These are phyloP conservation scores for Cotesia typhae DNA, from an alignment of 1,140 invertebrate species.

Conservation along the genomic window DNA sequence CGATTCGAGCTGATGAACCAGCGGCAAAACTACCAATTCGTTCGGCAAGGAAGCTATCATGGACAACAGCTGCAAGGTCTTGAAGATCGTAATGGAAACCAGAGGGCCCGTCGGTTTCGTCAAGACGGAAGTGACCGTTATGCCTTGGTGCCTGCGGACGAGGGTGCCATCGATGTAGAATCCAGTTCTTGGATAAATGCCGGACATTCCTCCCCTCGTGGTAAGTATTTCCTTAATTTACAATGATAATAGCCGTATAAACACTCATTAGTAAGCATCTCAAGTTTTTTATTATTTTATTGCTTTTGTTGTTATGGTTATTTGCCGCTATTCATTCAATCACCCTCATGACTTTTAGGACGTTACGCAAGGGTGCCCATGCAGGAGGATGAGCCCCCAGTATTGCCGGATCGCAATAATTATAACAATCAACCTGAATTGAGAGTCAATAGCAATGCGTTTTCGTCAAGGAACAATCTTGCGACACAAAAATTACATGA, in stretches of 20 bases:
- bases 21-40: constrained; percentile 27
- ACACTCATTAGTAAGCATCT: constrained; percentile 1
- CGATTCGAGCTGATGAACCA: constrained; percentile 27
- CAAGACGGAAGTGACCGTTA: constrained; percentile 36
- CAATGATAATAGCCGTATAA: constrained; percentile 13
- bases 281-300: constrained; percentile 19
- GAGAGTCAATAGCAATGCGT: constrained; percentile 27
- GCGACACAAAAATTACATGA: constrained; percentile 81
- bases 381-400: constrained; percentile 45
- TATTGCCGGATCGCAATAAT: constrained; percentile 40
- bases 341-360: constrained; percentile 43
- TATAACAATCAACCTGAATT: constrained; percentile 24
- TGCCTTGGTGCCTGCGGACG: constrained; percentile 31
- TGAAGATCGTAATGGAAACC: constrained; percentile 6
- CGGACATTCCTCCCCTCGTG: constrained; percentile 26
- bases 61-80: constrained; percentile 20
- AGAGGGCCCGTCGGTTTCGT: constrained; percentile 7
- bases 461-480: constrained; percentile 69
- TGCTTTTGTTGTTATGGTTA: not conserved
- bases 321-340: constrained; percentile 1
- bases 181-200: constrained; percentile 21
- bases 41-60: constrained; percentile 32
- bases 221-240: constrained; percentile 26
- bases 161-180: constrained; percentile 19
- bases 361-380: constrained; percentile 58